Percentiles rank a stretch among this genome's conserved stretches.
These are phyloP conservation scores for Brevimyrus niger DNA, from an alignment of 2,113 vertebrate species.

Conservation along the genomic window DNA sequence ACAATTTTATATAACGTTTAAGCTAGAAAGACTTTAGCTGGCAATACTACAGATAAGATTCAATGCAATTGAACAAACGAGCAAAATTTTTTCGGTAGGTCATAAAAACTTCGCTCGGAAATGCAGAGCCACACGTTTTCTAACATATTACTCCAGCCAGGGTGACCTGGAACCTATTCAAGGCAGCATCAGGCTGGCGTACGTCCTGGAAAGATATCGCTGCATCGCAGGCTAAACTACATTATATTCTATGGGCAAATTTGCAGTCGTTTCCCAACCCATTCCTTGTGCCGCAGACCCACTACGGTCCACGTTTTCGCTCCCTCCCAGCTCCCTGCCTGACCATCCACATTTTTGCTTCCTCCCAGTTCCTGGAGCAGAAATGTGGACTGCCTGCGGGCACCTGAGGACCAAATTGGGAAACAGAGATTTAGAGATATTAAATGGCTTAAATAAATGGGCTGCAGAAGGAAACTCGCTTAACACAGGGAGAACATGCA, in stretches of 20 bases:
- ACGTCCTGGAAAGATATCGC: background rate
- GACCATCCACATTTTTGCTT: background rate
- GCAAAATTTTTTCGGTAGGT: background rate
- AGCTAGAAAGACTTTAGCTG: background rate
- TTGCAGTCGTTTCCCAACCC: background rate
- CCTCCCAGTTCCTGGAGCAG: background rate
- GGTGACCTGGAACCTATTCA: background rate
- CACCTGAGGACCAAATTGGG: background rate
- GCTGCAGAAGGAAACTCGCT: background rate
- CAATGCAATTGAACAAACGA: background rate
- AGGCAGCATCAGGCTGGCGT: background rate
- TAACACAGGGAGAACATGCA: background rate
- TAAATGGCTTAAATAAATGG: background rate
- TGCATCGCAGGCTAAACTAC: background rate
- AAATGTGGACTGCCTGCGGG: background rate
- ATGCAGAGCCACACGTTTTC: background rate
- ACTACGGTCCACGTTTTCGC: background rate
- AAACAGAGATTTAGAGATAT: background rate
- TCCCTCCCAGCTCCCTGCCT: background rate
- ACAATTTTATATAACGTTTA: background rate
- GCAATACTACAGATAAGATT: background rate
- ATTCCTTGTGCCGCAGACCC: background rate
- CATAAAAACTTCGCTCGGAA: background rate
- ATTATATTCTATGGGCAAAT: background rate
- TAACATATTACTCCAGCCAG: background rate